Evolutionary conservation across 2,113 vertebrate species (phyloP), one percentile per base, ranked within the genome.

Genomic region (Coptodon bakossiorum): DNA sequence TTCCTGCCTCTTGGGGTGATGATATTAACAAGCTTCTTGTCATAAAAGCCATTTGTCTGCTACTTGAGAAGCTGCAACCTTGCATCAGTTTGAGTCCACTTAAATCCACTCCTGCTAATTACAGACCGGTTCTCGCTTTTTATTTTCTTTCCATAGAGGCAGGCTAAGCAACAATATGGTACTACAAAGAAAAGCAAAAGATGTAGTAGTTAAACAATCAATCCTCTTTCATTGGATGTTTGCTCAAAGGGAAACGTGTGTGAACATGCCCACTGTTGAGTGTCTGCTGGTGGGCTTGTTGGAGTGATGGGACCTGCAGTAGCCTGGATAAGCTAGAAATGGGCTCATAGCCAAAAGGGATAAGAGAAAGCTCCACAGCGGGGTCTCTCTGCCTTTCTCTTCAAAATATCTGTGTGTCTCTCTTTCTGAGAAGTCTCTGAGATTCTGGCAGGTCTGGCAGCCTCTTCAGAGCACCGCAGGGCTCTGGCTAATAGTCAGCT

Each of bases 401-500:
- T 91, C 50, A 91, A 86, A 92, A 90, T 89, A 85, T 88, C 79
- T 76, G 27, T 34, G 45, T 81, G 57, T 71, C n/a, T 91, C 43
- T 91, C 53, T 89, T 80, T 93, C 83, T 89, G 59, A 88, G 82
- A 89, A 45, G 36, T 76, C 84, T 78, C 45, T 79, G 71, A 92
- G 86, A 90, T 52, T 73, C 85, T 94, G 92, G 93, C 92, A 90
- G 90, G 85, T 90, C 82, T 94, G 91, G 92, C 92, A 94, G 76
- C 63, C 54, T 93, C 50, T 93, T 91, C 56, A 94, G 83, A 87
- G 90, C 80, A 85, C 93, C 76, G 40, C 83, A 80, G 91, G 92
- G 89, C 38, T 61, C 89, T 89, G 86, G 90, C 85, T 82, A 63
- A 87, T 88, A 92, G 84, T 90, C 90, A 83, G 90, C 88, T 87